Evolutionary conservation across 2,113 vertebrate genomes (phyloP), one percentile per base, ranked within the genome.

Genomic region (Acanthochromis polyacanthus): DNA sequence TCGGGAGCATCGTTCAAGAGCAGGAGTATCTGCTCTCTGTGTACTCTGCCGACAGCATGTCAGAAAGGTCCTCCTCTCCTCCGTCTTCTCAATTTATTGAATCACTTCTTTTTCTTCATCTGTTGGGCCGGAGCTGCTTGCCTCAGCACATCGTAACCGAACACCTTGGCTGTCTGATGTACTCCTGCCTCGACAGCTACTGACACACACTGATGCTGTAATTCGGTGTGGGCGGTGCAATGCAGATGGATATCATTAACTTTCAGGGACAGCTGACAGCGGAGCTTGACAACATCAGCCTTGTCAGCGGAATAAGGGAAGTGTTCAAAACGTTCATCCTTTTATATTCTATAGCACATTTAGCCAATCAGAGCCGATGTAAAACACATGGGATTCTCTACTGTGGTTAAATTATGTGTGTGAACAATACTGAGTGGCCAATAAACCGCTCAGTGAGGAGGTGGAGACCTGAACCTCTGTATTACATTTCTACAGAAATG

Each of bases 131-230:
- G 23, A 19, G 52, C 78, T 85, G 86, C 79, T 80, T 81, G 59
- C 82, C 75, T 87, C 82, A 87, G 88, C 86, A 84, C 75, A 87
- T 85, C 83, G 40, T 51, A 63, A 65, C 50, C 75, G 46, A 61
- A 78, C 81, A 90, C 84, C 81, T 85, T 77, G 72, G 48, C 74
- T 62, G 48, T 51, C 30, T 70, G 62, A 82, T 60, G 32, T 14
- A 11, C 70, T 70, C 19, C 66, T 22, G 57, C 72, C 38, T 68
- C 9, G n/a, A 58, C 55, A 81, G 64, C 77, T 48, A 20, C 73
- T 79, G 75, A 88, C 75, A 87, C 61, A 71, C 28, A n/a, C 63
- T 58, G 70, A 86, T 51, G 71, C 83, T 76, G 71, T 78, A 79
- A 88, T 89, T 86, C 80, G 63, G 65, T 74, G 77, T 73, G 53